Evolutionary conservation across 2,888 invertebrate species (phyloP), one percentile per base, ranked within the genome.

Genomic region (Baccha elongata): DNA sequence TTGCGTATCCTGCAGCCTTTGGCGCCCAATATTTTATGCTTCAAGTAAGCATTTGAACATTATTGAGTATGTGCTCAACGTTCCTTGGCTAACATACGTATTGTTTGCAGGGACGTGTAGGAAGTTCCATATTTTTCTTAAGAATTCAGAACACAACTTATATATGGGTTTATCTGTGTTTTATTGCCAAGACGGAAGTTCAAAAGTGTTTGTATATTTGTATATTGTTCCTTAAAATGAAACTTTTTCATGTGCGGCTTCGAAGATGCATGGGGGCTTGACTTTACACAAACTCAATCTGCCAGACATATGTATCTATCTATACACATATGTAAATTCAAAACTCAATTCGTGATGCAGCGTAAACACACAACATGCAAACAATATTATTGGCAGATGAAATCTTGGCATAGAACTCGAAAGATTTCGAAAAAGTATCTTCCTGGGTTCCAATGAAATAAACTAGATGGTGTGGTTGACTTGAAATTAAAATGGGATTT

Each of bases 1-100:
- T 83, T 83, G 83, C 83, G 83, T 83, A 83, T 83, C 72, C 76
- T 83, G 83, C 83, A 83, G 83, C 76, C 83, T 83, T 83, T 83
- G 83, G 83, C 83, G 83, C 83, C 83, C 68, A 83, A 83, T 83
- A 83, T 83, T 83, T 83, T 83, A 83, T 48, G 76, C 67, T 83
- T 83, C 76, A 83, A 76, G 67, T 58, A 40, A 58, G 23, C 55
- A 58, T 58, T 58, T 76, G 76, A 83, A 58, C 76, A 72, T 73
- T 64, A 7, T 32, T 32, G 71, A 67, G 76, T 67, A 55, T 76
- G 76, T 83, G 75, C 71, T 71, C 69, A 67, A 60, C 50, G 58
- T 69, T 50, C 26, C 74, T 68, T 69, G 74, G 68, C 69, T 50
- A 71, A 48, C 58, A 71, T 35, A 68, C 69, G 64, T 69, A 69